These are phyloP conservation scores for Arnoldichthys spilopterus DNA, from an alignment of 2,797 vertebrate genomes.

Conservation along the genomic window DNA sequence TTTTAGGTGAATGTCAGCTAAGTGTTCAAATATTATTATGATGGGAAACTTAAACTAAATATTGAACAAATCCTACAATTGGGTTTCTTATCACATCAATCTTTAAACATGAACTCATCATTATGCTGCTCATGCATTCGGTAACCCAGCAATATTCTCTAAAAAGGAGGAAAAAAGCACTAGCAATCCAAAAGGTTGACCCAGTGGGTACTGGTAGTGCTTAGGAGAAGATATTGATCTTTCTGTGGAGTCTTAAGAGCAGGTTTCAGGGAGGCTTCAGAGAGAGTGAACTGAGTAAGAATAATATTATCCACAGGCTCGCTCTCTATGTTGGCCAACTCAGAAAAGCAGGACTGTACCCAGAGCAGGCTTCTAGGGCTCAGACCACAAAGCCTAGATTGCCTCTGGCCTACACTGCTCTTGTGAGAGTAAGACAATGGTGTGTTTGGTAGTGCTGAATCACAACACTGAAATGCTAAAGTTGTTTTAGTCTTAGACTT, in stretches of 20 bases:
- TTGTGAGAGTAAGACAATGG: slow-evolving; percentile 25
- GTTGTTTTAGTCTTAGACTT: slow-evolving; percentile 9
- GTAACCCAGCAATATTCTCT: slow-evolving; percentile 8
- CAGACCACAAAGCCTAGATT: slow-evolving; percentile 41
- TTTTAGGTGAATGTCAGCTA: slow-evolving; percentile 14
- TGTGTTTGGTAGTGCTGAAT: slow-evolving; percentile 26
- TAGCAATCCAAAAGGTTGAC: slow-evolving; percentile 8
- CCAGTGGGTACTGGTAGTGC: slow-evolving; percentile 20
- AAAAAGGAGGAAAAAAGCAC: not conserved
- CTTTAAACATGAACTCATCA: slow-evolving; percentile 25
- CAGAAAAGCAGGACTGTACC: slow-evolving; percentile 15
- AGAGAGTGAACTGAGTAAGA: slow-evolving; percentile 14
- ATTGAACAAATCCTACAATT: slow-evolving; percentile 3
- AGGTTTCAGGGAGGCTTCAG: slow-evolving; percentile 21
- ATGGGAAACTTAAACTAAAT: slow-evolving; percentile 7
- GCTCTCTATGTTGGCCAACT: slow-evolving; percentile 22
- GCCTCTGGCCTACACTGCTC: slow-evolving; percentile 38
- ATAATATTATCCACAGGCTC: slow-evolving; percentile 1
- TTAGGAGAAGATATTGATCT: slow-evolving; percentile 51
- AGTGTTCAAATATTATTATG: not conserved
- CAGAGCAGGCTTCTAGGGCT: slow-evolving; percentile 19
- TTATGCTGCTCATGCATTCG: slow-evolving; percentile 27
- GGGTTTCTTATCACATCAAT: slow-evolving; percentile 10
- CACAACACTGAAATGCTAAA: slow-evolving; percentile 10
- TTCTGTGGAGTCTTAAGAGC: slow-evolving; percentile 36